Conservation (phyloP, 1,140 invertebrate genomes). For the Tetramorium parvispinum region DNA sequence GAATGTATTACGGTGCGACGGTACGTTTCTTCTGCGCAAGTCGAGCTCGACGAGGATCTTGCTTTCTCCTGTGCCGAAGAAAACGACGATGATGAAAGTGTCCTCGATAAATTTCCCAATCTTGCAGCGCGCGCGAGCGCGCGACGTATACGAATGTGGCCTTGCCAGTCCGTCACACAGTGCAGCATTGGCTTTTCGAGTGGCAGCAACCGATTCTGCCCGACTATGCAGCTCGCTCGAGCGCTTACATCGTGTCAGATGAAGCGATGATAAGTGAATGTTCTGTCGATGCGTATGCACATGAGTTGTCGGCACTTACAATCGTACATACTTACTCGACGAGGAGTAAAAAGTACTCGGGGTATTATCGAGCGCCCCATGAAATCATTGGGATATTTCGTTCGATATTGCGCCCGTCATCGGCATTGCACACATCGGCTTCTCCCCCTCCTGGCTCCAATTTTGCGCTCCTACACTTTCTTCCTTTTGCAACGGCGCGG, state of each 20-base stretch:
- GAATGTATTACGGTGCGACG: background rate
- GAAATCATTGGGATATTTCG: constrained; percentile 39
- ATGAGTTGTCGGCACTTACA: constrained; percentile 60
- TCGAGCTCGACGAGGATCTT: constrained; percentile 12
- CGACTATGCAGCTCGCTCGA: constrained; percentile 36
- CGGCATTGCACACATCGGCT: background rate
- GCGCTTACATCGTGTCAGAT: constrained; percentile 60
- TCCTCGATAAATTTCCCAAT: constrained; percentile 63
- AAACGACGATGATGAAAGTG: constrained; percentile 54
- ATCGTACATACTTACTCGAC: constrained; percentile 41
- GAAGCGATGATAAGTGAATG: constrained; percentile 61
- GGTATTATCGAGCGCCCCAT: constrained; percentile 29
- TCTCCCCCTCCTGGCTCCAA: background rate
- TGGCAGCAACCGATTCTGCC: constrained; percentile 59
- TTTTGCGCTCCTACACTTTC: background rate
- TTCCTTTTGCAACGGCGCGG: background rate
- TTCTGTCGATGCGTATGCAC: constrained; percentile 59
- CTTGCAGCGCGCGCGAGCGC: constrained; percentile 10
- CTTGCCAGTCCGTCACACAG: constrained; percentile 61
- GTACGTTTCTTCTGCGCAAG: background rate
- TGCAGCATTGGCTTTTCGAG: constrained; percentile 55
- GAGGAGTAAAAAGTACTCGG: constrained; percentile 38
- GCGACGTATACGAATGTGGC: constrained; percentile 47
- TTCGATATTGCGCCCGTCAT: constrained; percentile 11
- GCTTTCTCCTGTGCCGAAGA: constrained; percentile 43